Evolutionary conservation across 2,888 invertebrate genomes (phyloP), one percentile per base, ranked within the genome.

Genomic region (Lobophora halterata): DNA sequence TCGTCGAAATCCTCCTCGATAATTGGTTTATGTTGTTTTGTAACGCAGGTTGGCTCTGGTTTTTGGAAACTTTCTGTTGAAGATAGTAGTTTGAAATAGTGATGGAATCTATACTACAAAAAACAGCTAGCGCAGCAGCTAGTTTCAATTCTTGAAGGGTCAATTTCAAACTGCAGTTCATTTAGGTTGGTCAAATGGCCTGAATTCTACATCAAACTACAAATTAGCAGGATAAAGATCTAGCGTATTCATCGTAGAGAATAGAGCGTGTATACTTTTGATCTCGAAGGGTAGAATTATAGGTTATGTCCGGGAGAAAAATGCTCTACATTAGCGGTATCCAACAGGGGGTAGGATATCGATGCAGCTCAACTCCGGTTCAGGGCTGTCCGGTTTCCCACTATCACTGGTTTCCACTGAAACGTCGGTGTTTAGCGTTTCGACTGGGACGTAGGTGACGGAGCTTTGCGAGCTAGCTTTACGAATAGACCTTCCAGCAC

Each of bases 331-430:
- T n/a, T n/a, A n/a, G n/a, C 86, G 86, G 57, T 86, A 87, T 53
- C 81, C 85, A 45, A 82, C 65, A 21, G 86, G 86, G 23, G 86
- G 86, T 30, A 83, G 77, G 25, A 86, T 74, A 49, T 86, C 80
- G 32, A 79, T 64, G 55, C 86, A 86, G 14, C 78, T 70, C 40
- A 82, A 50, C 35, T 85, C 83, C 3, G 82, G 81, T 54, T 81
- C 83, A 5, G 85, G 83, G 52, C 85, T 85, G 49, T 85, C 83
- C 4, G 85, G 83, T 56, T 85, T 85, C 48, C 83, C 83, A 52
- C 83, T 85, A 55, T 85, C 85, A 45, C 81, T 85, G 42, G 81
- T 81, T 49, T 82, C 82, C 71, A 79, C 78, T 19, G 81, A 81
- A 58, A 76, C 80, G 54, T 80, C 79, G 19, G 78, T 76, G 52